A percentile compares a stretch with the other conserved stretches of the same genome.
Conservation (phyloP, 2,113 vertebrate species). For the Cyprinodon variegatus region DNA sequence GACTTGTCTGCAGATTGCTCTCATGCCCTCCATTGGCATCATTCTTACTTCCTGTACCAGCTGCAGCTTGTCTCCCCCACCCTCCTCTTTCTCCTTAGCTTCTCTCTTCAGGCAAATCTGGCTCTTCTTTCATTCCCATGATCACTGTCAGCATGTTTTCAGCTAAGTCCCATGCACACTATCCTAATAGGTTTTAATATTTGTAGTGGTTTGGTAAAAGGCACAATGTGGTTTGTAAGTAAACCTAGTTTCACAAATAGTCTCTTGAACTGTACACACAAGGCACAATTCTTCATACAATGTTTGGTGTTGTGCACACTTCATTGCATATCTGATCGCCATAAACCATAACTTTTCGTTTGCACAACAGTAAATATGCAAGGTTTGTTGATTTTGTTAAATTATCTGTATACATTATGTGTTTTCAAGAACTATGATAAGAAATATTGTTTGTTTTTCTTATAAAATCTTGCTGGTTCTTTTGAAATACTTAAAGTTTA, state of each 20-base stretch:
- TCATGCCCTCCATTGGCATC: conserved; percentile 70
- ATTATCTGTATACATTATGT: not conserved
- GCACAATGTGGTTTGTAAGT: not conserved
- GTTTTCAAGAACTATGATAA: not conserved
- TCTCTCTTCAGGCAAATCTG: conserved; percentile 26
- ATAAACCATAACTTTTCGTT: not conserved
- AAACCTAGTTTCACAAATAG: not conserved
- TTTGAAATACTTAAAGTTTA: not conserved
- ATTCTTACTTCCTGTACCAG: conserved; percentile 72
- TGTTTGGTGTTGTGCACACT: not conserved
- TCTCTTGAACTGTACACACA: not conserved
- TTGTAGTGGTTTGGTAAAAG: conserved; percentile 2
- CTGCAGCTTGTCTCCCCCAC: conserved; percentile 62
- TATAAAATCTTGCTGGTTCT: not conserved
- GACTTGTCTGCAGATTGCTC: conserved; percentile 48
- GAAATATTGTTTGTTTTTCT: not conserved
- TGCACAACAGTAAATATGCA: not conserved
- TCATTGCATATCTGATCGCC: not conserved
- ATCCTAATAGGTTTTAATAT: conserved; percentile 18
- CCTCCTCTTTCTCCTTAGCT: conserved; percentile 4
- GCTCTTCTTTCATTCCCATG: conserved; percentile 62
- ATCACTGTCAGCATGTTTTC: conserved; percentile 50
- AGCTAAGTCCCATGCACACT: conserved; percentile 44
- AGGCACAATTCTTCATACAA: not conserved
- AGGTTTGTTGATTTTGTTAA: not conserved